Conservation (phyloP, 2,113 vertebrate species). For the Centropus unirufus region DNA sequence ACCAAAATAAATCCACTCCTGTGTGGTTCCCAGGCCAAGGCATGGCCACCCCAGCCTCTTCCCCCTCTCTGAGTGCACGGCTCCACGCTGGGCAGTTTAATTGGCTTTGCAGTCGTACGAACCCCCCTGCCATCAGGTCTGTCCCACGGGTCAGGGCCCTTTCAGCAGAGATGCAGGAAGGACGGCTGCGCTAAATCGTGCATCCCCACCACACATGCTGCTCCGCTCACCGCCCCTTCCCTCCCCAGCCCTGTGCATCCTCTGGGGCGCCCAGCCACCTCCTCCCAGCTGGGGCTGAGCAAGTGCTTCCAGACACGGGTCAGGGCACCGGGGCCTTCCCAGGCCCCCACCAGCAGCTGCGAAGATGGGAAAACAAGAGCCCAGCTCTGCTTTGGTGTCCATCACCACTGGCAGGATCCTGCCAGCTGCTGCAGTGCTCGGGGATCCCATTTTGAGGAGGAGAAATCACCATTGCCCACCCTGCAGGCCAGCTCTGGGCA, state of each 20-base stretch:
- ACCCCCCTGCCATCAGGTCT: not conserved
- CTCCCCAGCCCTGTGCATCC: not conserved
- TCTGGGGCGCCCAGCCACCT: rapidly evolving
- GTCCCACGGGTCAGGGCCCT: not conserved
- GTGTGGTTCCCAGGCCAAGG: rapidly evolving
- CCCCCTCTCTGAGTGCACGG: rapidly evolving
- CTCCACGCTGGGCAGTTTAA: rapidly evolving
- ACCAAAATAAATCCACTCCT: not conserved
- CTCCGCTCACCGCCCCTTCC: not conserved
- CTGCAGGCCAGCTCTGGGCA: not conserved
- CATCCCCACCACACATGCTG: not conserved
- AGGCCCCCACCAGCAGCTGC: rapidly evolving
- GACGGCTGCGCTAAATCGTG: not conserved
- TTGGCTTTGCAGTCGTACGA: rapidly evolving
- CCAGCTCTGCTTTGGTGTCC: rapidly evolving
- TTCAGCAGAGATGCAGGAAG: not conserved
- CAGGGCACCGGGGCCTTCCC: not conserved
- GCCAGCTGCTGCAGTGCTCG: too few species aligned
- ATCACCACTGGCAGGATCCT: not conserved
- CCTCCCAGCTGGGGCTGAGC: not conserved
- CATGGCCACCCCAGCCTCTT: not conserved
- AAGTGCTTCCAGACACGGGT: not conserved
- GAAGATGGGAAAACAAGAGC: not conserved
- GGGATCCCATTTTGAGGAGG: not conserved
- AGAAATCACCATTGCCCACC: not conserved